These are phyloP conservation scores for Caenorhabditis sp. DNA, from an alignment of 2,888 invertebrate genomes.

Conservation along the genomic window DNA sequence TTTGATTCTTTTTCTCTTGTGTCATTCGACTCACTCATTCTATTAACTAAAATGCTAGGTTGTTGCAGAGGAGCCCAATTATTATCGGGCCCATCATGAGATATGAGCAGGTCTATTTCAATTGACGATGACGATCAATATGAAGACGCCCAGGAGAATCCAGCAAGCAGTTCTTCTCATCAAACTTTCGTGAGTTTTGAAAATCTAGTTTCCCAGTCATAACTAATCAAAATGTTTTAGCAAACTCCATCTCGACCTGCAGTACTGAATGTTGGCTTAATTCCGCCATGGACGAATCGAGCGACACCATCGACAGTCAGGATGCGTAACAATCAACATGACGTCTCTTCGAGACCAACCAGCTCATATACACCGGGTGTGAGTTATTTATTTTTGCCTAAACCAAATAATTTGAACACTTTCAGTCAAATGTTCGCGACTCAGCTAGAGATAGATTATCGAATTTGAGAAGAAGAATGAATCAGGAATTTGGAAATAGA, in stretches of 20 bases:
- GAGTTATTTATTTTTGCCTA: background rate
- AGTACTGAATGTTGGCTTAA: slow-evolving; percentile 8
- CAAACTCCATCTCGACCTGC: slow-evolving; percentile 23
- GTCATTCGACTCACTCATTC: background rate
- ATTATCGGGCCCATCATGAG: slow-evolving; percentile 13
- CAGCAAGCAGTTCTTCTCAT: slow-evolving; percentile 3
- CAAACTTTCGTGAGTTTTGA: background rate
- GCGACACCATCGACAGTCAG: background rate
- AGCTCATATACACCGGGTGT: slow-evolving; percentile 6
- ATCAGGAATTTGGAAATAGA: slow-evolving; percentile 52
- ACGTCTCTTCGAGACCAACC: background rate
- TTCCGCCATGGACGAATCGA: background rate
- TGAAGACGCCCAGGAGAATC: slow-evolving; percentile 57
- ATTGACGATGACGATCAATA: slow-evolving; percentile 50
- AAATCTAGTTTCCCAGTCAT: background rate
- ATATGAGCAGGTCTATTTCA: slow-evolving; percentile 12
- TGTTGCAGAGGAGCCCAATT: background rate
- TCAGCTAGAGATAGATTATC: slow-evolving; percentile 43
- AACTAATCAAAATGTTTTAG: background rate
- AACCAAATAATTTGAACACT: slow-evolving; percentile 8
- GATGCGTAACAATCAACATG: background rate
- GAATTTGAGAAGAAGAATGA: slow-evolving; percentile 46
- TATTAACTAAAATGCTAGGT: background rate
- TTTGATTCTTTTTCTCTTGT: slow-evolving; percentile 17
- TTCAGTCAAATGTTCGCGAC: slow-evolving; percentile 12